Evolutionary conservation across 2,113 vertebrate genomes (phyloP), one percentile per base, ranked within the genome.

Genomic region (Spilogale gracilis): DNA sequence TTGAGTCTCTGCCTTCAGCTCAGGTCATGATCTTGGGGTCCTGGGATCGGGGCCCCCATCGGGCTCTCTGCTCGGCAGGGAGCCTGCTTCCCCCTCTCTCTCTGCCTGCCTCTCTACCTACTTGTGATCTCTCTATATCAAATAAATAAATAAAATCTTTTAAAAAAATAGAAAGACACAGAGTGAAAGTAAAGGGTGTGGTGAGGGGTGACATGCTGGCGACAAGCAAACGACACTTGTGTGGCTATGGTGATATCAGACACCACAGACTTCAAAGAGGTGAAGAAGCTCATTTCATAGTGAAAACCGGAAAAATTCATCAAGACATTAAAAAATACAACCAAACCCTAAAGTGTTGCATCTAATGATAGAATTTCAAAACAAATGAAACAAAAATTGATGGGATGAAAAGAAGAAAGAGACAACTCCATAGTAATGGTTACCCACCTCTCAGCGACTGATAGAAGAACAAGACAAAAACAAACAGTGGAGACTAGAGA

Each of bases 371-470:
- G 25, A 38, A 1, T 38, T 82, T 90, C n/a, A 21, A n/a, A 63
- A 30, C 9, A 45, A 61, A 21, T 5, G 5, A 43, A 92, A 32
- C 4, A 76, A 60, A 69, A 65, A 1, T 9, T 7, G 48, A n/a
- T 3, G 16, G 23, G 17, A 32, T 16, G 13, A 32, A 43, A 23
- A 20, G 8, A 9, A 81, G 13, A 56, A 30, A 3, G 9, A 1
- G 21, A 13, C 0, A 52, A 48, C 11, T 4, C 17, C 25, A 0
- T 45, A 5, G 3, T 2, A 11, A 0, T 0, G 30, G 45, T 0
- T 69, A 2, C 6, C 18, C 4, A 13, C 38, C 10, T 17, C 52
- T 52, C 45, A 10, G 9, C 6, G 21, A 2, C 1, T 30, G 23
- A n/a, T 8, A 65, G 27, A 11, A 54, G 32, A 67, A 20, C 1